Base-by-base conservation (phyloP, 2,888 invertebrate species). In the Cremastinae sp. region DNA sequence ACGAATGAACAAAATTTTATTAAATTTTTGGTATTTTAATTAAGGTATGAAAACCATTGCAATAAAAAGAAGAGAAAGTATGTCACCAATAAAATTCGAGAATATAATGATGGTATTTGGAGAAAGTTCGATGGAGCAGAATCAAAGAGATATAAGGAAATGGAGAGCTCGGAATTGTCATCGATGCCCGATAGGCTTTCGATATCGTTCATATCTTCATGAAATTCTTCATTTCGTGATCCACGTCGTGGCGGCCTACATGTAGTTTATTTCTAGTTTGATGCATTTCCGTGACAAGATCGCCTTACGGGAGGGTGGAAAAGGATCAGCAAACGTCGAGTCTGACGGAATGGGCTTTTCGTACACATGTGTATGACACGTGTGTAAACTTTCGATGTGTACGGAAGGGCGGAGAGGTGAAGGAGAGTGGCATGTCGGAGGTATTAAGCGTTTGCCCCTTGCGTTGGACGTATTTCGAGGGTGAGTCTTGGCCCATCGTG, bases 381-480 rank as follows among this genome's bases (percentile, higher is more conserved):
- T 61, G 34, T 34, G 28, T 61, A 45, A 45, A 16, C n/a, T 43
- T 28, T 28, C 28, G 28, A 3, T 43, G 18, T 45, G 22, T 45
- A 45, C 16, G 20, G 58, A 58, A 68, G 49, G 22, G 56, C 28
- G 62, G 66, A 38, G 54, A 58, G 62, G 38, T 14, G 36, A 34
- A 16, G 49, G 72, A 72, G 72, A 76, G 75, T 76, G 75, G 75
- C 75, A 68, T 76, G 75, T 76, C 62, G 41, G 66, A 56, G 62
- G 72, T 72, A 70, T 73, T 72, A 68, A 73, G 68, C 64, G 53
- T 43, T 16, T 45, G 47, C 51, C 77, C 77, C 74, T 70, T 70
- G 77, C 70, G 65, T 66, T 66, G 64, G 77, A 77, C 74, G 77
- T 77, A 77, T 77, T 70, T 59, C 69, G 65, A 74, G 77, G 70